These are phyloP conservation scores for Neelides folsomi DNA, from an alignment of 2,888 invertebrate species.

Conservation along the genomic window DNA sequence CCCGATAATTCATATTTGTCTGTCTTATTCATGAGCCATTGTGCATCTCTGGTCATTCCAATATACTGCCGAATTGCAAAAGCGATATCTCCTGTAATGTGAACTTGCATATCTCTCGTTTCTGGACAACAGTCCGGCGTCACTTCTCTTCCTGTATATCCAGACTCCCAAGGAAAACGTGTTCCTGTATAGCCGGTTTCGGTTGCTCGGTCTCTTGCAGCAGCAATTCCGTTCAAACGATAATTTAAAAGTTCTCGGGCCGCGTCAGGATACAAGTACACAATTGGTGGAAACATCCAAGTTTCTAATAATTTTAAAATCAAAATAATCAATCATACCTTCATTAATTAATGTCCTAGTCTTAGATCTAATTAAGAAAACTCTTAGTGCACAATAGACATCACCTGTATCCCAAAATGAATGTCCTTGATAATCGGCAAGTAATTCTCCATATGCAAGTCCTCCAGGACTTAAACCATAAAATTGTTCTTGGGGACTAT, in stretches of 20 bases:
- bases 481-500: constrained; percentile 20
- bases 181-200: constrained; percentile 24
- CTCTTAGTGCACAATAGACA: too few relatives aligned
- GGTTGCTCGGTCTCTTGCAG: constrained; percentile 28
- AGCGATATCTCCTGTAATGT: constrained; percentile 32
- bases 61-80: constrained; percentile 32
- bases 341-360: too few relatives aligned
- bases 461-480: constrained; percentile 33
- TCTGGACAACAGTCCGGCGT: constrained; percentile 33
- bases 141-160: constrained; percentile 31
- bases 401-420: constrained; percentile 31
- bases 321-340: too few relatives aligned
- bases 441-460: constrained; percentile 26
- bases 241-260: constrained; percentile 32
- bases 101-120: constrained; percentile 29
- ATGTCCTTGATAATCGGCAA: constrained; percentile 32
- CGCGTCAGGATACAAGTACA: constrained; percentile 28
- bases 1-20: constrained; percentile 19
- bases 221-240: constrained; percentile 18
- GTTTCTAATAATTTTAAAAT: constrained; percentile 23
- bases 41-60: constrained; percentile 23
- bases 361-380: too few relatives aligned
- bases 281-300: constrained; percentile 33
- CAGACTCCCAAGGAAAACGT: constrained; percentile 33
- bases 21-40: constrained; percentile 20